Evolutionary conservation across 1,140 invertebrate genomes (phyloP).

Genomic region (Trigoniulus corallinus): DNA sequence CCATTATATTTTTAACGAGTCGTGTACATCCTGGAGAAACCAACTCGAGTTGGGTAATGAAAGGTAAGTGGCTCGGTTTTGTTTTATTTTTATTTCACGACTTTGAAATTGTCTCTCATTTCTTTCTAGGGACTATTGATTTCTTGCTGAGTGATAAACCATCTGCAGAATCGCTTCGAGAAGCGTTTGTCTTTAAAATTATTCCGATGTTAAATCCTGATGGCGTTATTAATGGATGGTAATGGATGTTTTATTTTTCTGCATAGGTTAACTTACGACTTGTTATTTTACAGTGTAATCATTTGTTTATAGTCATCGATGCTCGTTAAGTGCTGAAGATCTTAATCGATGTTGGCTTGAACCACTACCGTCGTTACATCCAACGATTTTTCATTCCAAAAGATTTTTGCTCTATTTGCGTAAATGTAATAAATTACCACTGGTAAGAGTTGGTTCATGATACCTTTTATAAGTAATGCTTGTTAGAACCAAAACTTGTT

Average conservation of each 20-base stretch:
- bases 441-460: constrained; percentile 2
- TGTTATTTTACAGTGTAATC: not conserved
- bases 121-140: constrained; percentile 37
- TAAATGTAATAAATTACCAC: constrained; percentile 9
- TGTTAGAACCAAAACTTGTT: too few species aligned
- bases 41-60: constrained; percentile 79
- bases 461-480: too few species aligned
- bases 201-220: constrained; percentile 92
- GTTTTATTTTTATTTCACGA: not conserved
- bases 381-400: constrained; percentile 68
- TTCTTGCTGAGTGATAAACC: constrained; percentile 41
- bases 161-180: constrained; percentile 51
- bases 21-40: constrained; percentile 78
- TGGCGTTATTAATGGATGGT: constrained; percentile 86
- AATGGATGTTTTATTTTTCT: constrained; percentile 28
- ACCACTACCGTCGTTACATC: constrained; percentile 53
- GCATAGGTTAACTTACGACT: constrained; percentile 14
- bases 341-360: constrained; percentile 61
- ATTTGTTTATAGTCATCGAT: constrained; percentile 47
- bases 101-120: not conserved
- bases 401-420: constrained; percentile 29
- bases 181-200: constrained; percentile 88
- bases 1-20: constrained; percentile 63
- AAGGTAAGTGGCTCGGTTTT: constrained; percentile 32
- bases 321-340: constrained; percentile 62